Conservation (phyloP, 2,113 vertebrate species). For the Cairina moschata region DNA sequence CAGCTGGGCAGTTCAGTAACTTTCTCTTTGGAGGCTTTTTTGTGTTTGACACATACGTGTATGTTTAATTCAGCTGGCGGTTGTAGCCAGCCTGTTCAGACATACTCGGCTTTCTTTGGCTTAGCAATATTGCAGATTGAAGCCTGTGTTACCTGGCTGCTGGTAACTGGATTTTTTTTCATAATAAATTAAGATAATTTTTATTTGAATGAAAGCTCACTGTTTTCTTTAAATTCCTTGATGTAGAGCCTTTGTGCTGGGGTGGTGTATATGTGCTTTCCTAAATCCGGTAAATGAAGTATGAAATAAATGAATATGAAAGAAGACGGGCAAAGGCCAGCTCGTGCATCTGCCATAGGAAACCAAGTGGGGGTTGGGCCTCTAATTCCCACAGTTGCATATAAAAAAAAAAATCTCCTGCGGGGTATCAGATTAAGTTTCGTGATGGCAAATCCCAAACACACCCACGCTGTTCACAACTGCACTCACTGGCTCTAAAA, state of each 20-base stretch:
- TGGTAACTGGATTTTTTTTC: not conserved
- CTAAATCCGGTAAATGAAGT: not conserved
- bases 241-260: not conserved
- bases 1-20: rapidly evolving
- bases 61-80: not conserved
- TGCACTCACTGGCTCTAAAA: not conserved
- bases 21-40: not conserved
- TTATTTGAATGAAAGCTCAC: not conserved
- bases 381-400: not conserved
- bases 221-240: not conserved
- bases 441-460: no score
- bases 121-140: not conserved
- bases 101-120: not conserved
- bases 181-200: not conserved
- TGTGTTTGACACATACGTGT: not conserved
- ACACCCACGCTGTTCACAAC: not conserved
- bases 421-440: not conserved
- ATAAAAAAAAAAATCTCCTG: not conserved
- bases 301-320: not conserved
- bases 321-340: not conserved
- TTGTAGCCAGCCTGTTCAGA: not conserved
- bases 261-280: not conserved
- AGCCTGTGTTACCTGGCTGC: not conserved
- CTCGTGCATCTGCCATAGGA: not conserved
- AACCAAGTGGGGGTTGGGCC: rapidly evolving